These are phyloP conservation scores for Drosophila quadrilineata DNA, from an alignment of 1,140 invertebrate species.

Conservation along the genomic window DNA sequence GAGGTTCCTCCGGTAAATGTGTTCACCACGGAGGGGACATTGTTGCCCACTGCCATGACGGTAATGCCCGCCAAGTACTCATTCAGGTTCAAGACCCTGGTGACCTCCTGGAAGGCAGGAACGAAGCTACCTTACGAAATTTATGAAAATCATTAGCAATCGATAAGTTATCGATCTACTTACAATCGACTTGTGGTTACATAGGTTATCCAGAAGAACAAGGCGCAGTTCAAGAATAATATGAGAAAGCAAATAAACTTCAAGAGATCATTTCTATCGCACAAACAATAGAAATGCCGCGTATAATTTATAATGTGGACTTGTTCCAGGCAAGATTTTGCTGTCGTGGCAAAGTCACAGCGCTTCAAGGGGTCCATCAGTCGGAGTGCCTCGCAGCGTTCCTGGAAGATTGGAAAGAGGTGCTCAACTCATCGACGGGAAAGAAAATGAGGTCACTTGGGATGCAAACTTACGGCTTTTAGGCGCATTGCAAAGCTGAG, in stretches of 20 bases:
- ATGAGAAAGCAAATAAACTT: not conserved
- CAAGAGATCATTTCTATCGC: conserved; percentile 7
- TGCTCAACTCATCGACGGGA: too few species aligned
- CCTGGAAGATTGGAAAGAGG: not conserved
- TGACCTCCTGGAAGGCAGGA: conserved; percentile 86
- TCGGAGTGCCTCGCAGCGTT: conserved; percentile 11
- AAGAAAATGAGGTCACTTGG: not conserved
- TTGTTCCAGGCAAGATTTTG: not conserved
- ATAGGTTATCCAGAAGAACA: conserved; percentile 19
- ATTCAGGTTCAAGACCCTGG: conserved; percentile 85
- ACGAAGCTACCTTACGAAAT: conserved; percentile 83
- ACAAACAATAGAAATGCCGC: conserved; percentile 15
- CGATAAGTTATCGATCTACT: not conserved
- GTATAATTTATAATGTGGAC: conserved; percentile 15
- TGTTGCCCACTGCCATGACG: conserved; percentile 90
- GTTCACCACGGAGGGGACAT: conserved; percentile 89
- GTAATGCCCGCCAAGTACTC: conserved; percentile 90
- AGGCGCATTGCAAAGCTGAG: conserved; percentile 14
- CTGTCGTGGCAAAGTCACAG: conserved; percentile 1
- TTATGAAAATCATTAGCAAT: not conserved
- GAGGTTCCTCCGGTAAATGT: conserved; percentile 27
- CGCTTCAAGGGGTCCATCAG: not conserved
- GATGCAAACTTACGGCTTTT: not conserved
- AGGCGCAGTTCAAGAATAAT: not conserved
- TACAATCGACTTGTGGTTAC: conserved; percentile 18